phyloP scores from a whole-genome alignment of 1,140 invertebrate species.

The Ptiloglossa arizonensis region DNA sequence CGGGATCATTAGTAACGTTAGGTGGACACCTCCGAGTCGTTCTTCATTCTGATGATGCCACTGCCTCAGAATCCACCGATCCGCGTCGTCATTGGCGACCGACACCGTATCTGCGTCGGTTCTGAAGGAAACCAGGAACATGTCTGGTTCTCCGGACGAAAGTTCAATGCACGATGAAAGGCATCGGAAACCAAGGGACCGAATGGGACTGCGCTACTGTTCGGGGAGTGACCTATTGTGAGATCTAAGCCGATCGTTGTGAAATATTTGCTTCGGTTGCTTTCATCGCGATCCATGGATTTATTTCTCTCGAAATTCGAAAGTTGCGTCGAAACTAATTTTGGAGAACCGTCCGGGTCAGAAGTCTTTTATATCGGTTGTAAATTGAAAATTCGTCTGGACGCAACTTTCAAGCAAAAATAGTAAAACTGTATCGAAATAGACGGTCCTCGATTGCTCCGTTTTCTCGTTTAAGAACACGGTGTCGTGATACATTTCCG shows the following conservation, averaged over 20 bases:
- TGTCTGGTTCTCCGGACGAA: conserved; percentile 29
- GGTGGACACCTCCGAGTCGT: conserved; percentile 80
- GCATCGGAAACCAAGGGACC: conserved; percentile 29
- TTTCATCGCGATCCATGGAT: not conserved
- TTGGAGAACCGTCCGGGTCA: too few relatives aligned
- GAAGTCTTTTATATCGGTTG: too few relatives aligned
- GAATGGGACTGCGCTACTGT: conserved; percentile 42
- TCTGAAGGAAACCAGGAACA: conserved; percentile 36
- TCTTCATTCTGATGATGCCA: conserved; percentile 80
- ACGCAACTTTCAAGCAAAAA: too few relatives aligned
- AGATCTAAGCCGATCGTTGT: conserved; percentile 11
- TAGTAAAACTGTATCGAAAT: too few relatives aligned
- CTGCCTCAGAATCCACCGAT: conserved; percentile 72
- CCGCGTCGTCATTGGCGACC: conserved; percentile 73
- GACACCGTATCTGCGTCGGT: conserved; percentile 43
- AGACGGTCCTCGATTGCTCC: too few relatives aligned
- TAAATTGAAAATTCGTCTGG: too few relatives aligned
- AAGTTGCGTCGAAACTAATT: too few relatives aligned
- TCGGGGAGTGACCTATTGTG: conserved; percentile 23
- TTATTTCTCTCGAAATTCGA: not conserved
- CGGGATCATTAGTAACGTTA: conserved; percentile 81
- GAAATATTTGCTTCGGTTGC: not conserved
- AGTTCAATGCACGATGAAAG: conserved; percentile 47
- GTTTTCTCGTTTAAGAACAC: too few relatives aligned
- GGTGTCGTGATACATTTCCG: too few relatives aligned